phyloP scores from a whole-genome alignment of 2,113 vertebrate genomes.

The Tragelaphus imberbis region DNA sequence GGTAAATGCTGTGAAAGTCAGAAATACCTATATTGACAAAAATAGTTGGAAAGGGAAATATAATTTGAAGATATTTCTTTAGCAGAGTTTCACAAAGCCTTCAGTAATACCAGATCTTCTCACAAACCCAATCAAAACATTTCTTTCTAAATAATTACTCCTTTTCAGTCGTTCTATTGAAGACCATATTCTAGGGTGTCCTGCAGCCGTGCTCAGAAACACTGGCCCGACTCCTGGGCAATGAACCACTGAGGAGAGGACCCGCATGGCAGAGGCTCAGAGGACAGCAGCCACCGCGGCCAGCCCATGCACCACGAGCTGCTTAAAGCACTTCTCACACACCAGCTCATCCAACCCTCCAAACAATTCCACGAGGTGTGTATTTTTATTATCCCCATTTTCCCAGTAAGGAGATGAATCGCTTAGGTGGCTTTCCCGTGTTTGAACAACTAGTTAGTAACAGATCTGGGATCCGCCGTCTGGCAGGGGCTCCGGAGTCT shows the following conservation, averaged over 20 bases:
- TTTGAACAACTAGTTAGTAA: not conserved
- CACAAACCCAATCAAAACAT: not conserved
- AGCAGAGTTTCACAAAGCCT: not conserved
- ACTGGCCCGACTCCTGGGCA: rapidly evolving
- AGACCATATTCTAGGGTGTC: not conserved
- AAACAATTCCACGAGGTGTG: not conserved
- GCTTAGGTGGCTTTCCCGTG: rapidly evolving
- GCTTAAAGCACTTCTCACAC: not conserved
- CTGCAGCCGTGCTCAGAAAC: not conserved
- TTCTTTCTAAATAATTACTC: not conserved
- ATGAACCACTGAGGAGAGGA: too few relatives aligned
- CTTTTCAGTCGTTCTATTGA: not conserved
- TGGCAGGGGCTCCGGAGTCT: not conserved
- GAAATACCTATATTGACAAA: not conserved
- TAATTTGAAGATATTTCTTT: not conserved
- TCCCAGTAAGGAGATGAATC: not conserved
- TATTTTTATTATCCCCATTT: not conserved
- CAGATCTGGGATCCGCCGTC: not conserved
- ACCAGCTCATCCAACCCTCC: too few relatives aligned
- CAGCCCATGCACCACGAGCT: rapidly evolving
- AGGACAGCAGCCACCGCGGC: too few relatives aligned
- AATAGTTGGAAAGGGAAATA: not conserved
- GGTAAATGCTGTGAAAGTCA: not conserved
- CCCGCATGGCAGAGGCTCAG: too few relatives aligned
- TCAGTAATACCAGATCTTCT: not conserved